These are phyloP conservation scores for Eucidaris tribuloides DNA, from an alignment of 35 echinoderm and acorn worm genomes.

Conservation along the genomic window DNA sequence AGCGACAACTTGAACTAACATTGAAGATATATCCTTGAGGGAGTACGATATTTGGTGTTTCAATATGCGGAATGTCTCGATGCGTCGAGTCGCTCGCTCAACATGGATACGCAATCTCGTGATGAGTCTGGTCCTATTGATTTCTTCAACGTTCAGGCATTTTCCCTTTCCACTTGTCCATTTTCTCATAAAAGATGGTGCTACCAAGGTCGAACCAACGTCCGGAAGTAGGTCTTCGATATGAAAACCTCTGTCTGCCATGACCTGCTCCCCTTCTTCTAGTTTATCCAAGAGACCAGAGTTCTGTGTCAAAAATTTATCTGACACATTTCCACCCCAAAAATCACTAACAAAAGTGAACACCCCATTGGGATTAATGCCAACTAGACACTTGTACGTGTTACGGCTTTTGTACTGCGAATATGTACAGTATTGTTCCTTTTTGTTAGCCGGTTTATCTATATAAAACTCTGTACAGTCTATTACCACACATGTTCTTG, in stretches of 20 bases:
- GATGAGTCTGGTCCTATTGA: conserved; percentile 9
- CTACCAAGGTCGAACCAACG: conserved; percentile 2
- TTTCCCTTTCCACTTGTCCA: conserved; percentile 38
- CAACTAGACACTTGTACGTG: conserved; percentile 50
- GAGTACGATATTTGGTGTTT: conserved; percentile 3
- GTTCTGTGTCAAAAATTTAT: conserved; percentile 32
- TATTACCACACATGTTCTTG: conserved; percentile 36
- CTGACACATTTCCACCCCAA: conserved; percentile 40
- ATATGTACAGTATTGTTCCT: conserved; percentile 51
- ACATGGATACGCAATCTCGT: conserved; percentile 29
- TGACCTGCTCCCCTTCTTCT: conserved; percentile 30
- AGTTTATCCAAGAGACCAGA: conserved; percentile 29
- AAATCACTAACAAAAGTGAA: conserved; percentile 36
- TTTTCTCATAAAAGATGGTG: conserved; percentile 44
- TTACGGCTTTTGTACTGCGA: conserved; percentile 50
- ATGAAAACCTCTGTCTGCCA: conserved; percentile 53
- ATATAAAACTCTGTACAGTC: conserved; percentile 55
- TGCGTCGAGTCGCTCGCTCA: conserved; percentile 4
- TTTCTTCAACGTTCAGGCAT: conserved; percentile 32
- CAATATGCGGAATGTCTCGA: conserved; percentile 13
- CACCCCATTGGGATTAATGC: conserved; percentile 30
- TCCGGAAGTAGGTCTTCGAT: conserved; percentile 24
- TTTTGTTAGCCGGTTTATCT: conserved; percentile 20
- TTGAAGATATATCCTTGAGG: no score
- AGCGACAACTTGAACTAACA: no score